phyloP scores from a whole-genome alignment of 2,113 vertebrate species.

The Porphyrio hochstetteri region DNA sequence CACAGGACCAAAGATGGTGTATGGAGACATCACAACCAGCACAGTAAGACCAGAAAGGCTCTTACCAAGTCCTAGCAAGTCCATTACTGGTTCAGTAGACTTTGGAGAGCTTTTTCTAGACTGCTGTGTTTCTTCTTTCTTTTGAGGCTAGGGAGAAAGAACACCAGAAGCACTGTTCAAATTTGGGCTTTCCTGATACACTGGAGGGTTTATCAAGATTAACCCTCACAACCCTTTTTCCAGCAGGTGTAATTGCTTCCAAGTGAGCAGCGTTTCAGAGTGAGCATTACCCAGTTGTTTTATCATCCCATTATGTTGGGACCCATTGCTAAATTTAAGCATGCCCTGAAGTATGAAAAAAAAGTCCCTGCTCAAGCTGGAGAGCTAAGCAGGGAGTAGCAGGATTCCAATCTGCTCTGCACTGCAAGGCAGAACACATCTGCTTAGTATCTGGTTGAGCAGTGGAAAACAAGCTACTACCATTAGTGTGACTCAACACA shows the following conservation, averaged over 20 bases:
- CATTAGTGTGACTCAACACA: neutral
- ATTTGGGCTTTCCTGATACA: neutral
- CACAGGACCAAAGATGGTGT: neutral
- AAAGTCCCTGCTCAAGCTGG: neutral
- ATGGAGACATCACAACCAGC: fast-evolving
- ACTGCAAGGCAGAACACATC: neutral
- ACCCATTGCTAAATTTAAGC: neutral
- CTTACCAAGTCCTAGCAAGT: slow-evolving; percentile 94
- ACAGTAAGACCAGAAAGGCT: neutral
- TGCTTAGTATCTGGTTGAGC: slow-evolving; percentile 11
- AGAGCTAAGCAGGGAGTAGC: neutral
- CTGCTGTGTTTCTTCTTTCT: slow-evolving; percentile 82
- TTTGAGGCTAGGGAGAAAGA: slow-evolving; percentile 73
- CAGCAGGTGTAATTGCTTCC: neutral
- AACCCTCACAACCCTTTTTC: neutral
- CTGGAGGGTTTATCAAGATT: neutral
- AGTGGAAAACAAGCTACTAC: slow-evolving; percentile 10
- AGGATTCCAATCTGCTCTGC: slow-evolving; percentile 7
- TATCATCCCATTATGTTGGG: fast-evolving
- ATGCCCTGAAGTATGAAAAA: neutral
- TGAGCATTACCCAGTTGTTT: fast-evolving
- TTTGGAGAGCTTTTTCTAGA: slow-evolving; percentile 84
- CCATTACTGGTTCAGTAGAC: slow-evolving; percentile 86
- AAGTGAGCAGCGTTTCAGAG: neutral
- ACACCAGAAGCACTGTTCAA: neutral